phyloP scores from a whole-genome alignment of 2,113 vertebrate genomes.

The Chionomys nivalis region DNA sequence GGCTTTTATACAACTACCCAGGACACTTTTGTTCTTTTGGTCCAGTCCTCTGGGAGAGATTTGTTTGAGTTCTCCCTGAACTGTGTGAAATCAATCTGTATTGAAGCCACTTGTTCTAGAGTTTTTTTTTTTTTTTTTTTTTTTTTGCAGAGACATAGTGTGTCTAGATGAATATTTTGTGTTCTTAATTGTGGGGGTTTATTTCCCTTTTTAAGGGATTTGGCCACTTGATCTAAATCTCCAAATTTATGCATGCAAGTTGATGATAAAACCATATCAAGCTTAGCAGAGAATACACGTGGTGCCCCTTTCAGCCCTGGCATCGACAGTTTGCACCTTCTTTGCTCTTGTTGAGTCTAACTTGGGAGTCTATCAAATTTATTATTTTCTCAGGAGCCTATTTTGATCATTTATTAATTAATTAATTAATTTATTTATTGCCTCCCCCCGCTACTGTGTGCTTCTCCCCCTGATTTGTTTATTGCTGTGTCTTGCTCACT shows the following conservation, averaged over 20 bases:
- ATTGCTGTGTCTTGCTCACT: background rate
- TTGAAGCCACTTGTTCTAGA: background rate
- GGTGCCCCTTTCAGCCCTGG: background rate
- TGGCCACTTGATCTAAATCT: slow-evolving; percentile 1
- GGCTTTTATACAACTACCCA: background rate
- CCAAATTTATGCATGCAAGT: background rate
- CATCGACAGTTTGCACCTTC: background rate
- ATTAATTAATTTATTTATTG: no score
- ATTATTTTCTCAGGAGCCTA: background rate
- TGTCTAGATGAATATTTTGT: background rate
- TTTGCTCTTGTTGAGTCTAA: background rate
- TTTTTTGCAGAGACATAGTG: background rate
- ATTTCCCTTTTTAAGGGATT: slow-evolving; percentile 3
- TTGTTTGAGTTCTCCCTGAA: background rate
- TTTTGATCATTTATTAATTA: background rate
- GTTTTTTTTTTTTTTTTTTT: background rate
- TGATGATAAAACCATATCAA: background rate
- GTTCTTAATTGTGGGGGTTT: background rate
- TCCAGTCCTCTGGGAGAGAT: background rate
- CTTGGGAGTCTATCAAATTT: background rate
- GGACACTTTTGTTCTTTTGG: background rate
- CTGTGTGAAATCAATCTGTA: background rate
- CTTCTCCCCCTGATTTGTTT: background rate
- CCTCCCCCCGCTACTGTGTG: background rate
- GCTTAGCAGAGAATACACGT: background rate